Percentiles rank a stretch among this genome's conserved stretches.
Evolutionary conservation across 2,113 vertebrate genomes (phyloP).

Genomic region (Alces alces): DNA sequence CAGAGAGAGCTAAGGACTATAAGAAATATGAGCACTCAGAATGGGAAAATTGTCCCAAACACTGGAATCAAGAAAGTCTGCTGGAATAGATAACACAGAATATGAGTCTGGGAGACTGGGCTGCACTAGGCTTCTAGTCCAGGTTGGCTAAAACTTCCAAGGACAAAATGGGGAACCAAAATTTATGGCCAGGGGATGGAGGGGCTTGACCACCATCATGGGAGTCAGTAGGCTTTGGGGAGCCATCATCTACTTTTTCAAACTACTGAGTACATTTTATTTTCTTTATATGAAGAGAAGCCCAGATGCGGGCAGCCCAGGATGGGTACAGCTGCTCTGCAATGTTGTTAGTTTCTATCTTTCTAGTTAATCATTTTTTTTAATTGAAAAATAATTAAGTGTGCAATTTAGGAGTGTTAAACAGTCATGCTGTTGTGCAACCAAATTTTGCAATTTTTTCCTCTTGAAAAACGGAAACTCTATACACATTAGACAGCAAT

Average conservation of each 20-base stretch:
- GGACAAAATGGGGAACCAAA: background rate
- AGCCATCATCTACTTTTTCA: background rate
- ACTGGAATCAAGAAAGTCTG: background rate
- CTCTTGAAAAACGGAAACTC: background rate
- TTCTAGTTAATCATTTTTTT: background rate
- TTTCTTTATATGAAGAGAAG: background rate
- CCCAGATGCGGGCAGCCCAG: background rate
- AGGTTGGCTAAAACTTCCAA: background rate
- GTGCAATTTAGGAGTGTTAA: background rate
- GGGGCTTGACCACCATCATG: background rate
- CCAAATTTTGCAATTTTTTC: background rate
- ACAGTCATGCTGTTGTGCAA: background rate
- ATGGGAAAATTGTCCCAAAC: background rate
- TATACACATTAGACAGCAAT: background rate
- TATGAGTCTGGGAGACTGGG: background rate
- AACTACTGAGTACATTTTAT: background rate
- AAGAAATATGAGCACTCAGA: background rate
- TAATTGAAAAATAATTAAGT: background rate
- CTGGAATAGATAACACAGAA: background rate
- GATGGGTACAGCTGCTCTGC: too few relatives aligned
- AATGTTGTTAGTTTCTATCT: background rate
- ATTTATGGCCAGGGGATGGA: background rate
- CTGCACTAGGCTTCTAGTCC: background rate
- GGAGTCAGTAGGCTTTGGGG: background rate
- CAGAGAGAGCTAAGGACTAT: background rate